Conservation (phyloP, 2,888 invertebrate species). For the Flexamia atlantica region DNA sequence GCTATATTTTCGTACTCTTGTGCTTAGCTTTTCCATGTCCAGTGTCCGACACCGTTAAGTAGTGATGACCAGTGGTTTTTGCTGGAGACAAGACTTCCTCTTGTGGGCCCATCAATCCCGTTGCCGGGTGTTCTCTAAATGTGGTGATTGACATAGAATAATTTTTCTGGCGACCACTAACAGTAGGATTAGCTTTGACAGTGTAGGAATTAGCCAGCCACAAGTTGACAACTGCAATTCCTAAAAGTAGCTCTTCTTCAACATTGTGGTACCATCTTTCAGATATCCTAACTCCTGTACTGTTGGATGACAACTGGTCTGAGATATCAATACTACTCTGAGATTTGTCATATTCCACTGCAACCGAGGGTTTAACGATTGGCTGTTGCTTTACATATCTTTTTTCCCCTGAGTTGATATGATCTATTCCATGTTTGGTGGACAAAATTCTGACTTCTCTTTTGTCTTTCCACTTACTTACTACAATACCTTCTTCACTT, state of each 20-base stretch:
- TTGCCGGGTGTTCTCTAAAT: neutral
- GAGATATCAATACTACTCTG: neutral
- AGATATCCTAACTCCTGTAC: neutral
- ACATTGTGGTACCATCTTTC: constrained; percentile 3
- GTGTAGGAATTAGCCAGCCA: neutral
- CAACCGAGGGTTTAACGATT: neutral
- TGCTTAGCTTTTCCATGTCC: constrained; percentile 10
- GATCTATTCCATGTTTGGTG: neutral
- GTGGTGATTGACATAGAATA: neutral
- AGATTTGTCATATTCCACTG: neutral
- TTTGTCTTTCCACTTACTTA: neutral
- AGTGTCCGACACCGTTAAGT: neutral
- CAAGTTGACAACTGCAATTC: neutral
- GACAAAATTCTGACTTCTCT: neutral
- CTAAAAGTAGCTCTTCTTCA: neutral
- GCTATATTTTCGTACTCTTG: neutral
- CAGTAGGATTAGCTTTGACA: too few species aligned
- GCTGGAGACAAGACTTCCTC: neutral
- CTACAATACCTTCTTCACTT: neutral
- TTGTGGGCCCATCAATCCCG: neutral
- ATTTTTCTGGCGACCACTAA: too few species aligned
- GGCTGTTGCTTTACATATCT: neutral
- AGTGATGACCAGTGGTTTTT: neutral
- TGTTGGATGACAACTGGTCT: neutral
- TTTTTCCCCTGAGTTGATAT: neutral